Evolutionary conservation across 2,113 vertebrate species (phyloP), one percentile per base, ranked within the genome.

Genomic region (Propithecus coquereli): DNA sequence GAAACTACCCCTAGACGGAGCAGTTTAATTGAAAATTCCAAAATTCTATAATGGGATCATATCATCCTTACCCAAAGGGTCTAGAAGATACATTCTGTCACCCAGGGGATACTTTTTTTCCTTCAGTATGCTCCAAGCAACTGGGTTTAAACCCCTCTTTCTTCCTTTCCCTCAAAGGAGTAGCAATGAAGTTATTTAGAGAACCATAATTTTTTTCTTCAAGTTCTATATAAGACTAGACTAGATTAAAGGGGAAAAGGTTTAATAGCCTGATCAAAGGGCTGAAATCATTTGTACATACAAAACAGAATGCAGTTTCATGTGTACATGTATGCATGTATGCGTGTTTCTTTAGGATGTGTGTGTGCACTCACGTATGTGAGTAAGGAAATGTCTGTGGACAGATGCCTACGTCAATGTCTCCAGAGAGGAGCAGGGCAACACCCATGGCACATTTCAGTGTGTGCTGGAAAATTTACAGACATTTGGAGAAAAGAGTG

Each of bases 11-110:
- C n/a, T 54, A 90, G 25, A 81, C 61, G 47, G 30, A 90, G 32
- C 40, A 90, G 22, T 97, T 81, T 92, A 87, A 95, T 84, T 95
- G 63, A 94, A 96, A 87, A 86, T 85, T 93, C 82, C 30, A 54
- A 85, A 90, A 71, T 88, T 95, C 45, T 40, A 27, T 18, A 45
- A 65, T 32, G 17, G 47, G 37, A 71, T 68, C 85, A 59, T 17
- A 20, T 57, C 23, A 65, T 52, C 20, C 40, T 92, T 70, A 40
- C 7, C 40, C 32, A 87, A 73, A 84, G 37, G 45, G 84, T 40
- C 17, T 54, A 63, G 47, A 43, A n/a, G 40, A 54, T 82, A 17
- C 81, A 94, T 93, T 70, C 40, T 45, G 30, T 50, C 45, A 70
- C 16, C 43, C 25, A 13, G 54, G 11, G 5, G 23, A 27, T 88